phyloP scores from a whole-genome alignment of 2,797 vertebrate species.

The Anguilla marmorata region DNA sequence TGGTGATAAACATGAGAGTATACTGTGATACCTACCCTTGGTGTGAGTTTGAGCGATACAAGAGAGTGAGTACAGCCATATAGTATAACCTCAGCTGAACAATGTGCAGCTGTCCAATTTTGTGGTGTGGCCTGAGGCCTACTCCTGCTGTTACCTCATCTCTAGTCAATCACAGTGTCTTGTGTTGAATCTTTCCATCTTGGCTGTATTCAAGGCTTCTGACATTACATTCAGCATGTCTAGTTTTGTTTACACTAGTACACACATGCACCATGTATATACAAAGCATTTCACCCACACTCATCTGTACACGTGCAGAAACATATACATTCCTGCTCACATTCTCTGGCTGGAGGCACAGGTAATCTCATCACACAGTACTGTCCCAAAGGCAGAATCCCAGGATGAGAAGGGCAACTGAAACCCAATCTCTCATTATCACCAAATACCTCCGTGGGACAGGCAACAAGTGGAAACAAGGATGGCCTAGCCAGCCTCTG shows the following conservation, averaged over 20 bases:
- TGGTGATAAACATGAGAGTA: not conserved
- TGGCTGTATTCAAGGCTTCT: not conserved
- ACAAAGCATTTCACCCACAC: not conserved
- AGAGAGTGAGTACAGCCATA: not conserved
- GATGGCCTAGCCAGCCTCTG: not conserved
- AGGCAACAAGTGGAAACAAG: not conserved
- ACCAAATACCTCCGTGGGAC: not conserved
- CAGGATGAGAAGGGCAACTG: not conserved
- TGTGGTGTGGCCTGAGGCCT: not conserved
- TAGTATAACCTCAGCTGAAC: not conserved
- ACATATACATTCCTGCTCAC: not conserved
- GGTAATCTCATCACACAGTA: not conserved
- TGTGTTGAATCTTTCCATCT: constrained; percentile 2
- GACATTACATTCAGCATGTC: not conserved
- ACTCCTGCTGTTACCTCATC: constrained; percentile 19
- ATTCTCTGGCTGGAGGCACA: not conserved
- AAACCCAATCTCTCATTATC: not conserved
- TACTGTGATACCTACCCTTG: not conserved
- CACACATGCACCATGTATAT: not conserved
- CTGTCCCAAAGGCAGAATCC: not conserved
- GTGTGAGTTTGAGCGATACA: not conserved
- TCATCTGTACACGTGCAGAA: not conserved
- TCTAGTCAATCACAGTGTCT: constrained; percentile 3
- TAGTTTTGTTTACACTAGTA: not conserved
- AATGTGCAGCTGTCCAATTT: constrained; percentile 6